phyloP scores from a whole-genome alignment of 2,888 invertebrate species.

The Drosophila sordidula region DNA sequence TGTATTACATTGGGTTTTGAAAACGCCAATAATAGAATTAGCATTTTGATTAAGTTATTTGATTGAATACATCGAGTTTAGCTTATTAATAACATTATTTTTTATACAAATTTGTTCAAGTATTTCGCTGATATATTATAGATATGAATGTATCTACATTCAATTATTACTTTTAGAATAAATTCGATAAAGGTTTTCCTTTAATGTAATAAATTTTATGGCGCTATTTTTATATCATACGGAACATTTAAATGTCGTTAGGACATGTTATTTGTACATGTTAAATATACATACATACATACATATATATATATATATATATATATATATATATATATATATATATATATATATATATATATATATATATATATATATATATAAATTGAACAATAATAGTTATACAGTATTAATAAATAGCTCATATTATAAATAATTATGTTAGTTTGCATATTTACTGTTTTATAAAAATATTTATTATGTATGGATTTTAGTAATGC shows the following conservation, averaged over 20 bases:
- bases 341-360: constrained; percentile 14
- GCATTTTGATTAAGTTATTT: constrained; percentile 39
- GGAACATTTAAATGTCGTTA: constrained; percentile 38
- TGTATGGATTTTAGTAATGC: constrained; percentile 37
- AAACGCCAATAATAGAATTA: constrained; percentile 58
- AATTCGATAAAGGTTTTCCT: constrained; percentile 59
- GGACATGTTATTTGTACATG: constrained; percentile 34
- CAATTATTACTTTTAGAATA: constrained; percentile 60
- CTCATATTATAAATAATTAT: constrained; percentile 47
- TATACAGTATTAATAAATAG: constrained; percentile 38
- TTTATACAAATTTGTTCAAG: constrained; percentile 31
- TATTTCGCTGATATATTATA: constrained; percentile 8
- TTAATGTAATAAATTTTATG: constrained; percentile 33
- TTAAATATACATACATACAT: constrained; percentile 37
- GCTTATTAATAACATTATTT: constrained; percentile 36
- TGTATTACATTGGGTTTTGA: constrained; percentile 66
- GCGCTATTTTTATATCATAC: constrained; percentile 36
- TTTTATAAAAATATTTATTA: constrained; percentile 71
- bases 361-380: constrained; percentile 17
- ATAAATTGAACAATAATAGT: not conserved
- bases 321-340: constrained; percentile 29
- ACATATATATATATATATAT: constrained; percentile 33
- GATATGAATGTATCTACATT: constrained; percentile 26
- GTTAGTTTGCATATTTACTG: constrained; percentile 58
- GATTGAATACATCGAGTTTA: constrained; percentile 36